A percentile compares a stretch with the other conserved stretches of the same genome.
These are phyloP conservation scores for Gobio occitaniae DNA, from an alignment of 2,797 vertebrate genomes.

Conservation along the genomic window DNA sequence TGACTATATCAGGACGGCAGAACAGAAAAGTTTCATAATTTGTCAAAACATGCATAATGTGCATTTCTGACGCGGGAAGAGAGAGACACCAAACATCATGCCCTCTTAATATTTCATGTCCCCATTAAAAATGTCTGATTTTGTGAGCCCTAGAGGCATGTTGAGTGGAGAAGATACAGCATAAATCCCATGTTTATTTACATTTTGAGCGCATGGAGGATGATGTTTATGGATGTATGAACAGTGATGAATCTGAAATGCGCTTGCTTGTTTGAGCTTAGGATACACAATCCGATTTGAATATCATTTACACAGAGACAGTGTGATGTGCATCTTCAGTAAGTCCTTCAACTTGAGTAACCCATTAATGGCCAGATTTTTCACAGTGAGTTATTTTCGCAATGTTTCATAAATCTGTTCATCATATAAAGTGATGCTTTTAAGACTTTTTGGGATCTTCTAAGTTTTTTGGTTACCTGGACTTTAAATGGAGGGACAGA, in stretches of 20 bases:
- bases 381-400: background rate
- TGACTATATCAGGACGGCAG: background rate
- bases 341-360: background rate
- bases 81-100: conserved; percentile 73
- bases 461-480: background rate
- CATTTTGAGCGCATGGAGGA: conserved; percentile 81
- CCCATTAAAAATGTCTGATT: conserved; percentile 92
- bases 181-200: conserved; percentile 99
- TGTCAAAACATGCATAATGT: conserved; percentile 17
- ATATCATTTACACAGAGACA: background rate
- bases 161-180: conserved; percentile 97
- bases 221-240: conserved; percentile 16
- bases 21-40: background rate
- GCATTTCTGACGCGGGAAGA: background rate
- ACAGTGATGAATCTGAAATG: background rate
- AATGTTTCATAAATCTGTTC: background rate
- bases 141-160: conserved; percentile 91
- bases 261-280: conserved; percentile 1
- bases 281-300: background rate
- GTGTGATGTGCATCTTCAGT: background rate
- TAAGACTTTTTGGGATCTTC: background rate
- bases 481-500: background rate
- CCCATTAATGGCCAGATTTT: background rate
- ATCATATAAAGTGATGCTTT: background rate
- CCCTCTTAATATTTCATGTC: conserved; percentile 96